Base-by-base conservation (phyloP, 1,140 invertebrate species). In the Trialeurodes vaporariorum region DNA sequence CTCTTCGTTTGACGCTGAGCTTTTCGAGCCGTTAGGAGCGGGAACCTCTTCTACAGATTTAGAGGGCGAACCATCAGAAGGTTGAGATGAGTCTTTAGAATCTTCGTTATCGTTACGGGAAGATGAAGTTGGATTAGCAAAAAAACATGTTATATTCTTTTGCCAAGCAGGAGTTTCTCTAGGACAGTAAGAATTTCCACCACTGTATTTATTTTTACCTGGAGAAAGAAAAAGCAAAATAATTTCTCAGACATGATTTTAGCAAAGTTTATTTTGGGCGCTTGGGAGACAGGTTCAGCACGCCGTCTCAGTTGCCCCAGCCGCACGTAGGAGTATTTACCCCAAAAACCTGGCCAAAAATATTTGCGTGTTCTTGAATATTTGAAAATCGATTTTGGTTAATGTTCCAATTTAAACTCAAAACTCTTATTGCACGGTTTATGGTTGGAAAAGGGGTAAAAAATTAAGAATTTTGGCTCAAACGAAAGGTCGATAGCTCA, bases 151-250 rank as follows among this genome's bases (percentile, higher is more conserved):
- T 61, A 83, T 83, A 0, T 80, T 78, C 64, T 79, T 79, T 70
- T 83, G 81, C 81, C 81, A 83, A 27, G 76, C 76, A 0, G 81
- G 81, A 2, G 79, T 83, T 65, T 81, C 79, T 34, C 81, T 72
- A 0, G 78, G 80, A 72, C 77, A 79, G 24, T 80, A 79, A 0
- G 81, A 73, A 71, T 83, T 82, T 1, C 81, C 81, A 26, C 79
- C 78, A 1, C 75, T 74, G 61, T 72, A 70, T 61, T 62, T 66
- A 21, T 59, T 59, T 67, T 49, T 49, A 9, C 34, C 34, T 49
- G 34, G 34, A 17, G 17, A 49, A 49, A 49, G 17, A 17, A 9
- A 9, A n/a, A n/a, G n/a, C n/a, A n/a, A n/a, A n/a, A n/a, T n/a
- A n/a, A n/a, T n/a, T n/a, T n/a, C n/a, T n/a, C n/a, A n/a, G n/a